phyloP scores from a whole-genome alignment of 35 echinoderm and acorn worm species.

The Ophiothrix spiculata region DNA sequence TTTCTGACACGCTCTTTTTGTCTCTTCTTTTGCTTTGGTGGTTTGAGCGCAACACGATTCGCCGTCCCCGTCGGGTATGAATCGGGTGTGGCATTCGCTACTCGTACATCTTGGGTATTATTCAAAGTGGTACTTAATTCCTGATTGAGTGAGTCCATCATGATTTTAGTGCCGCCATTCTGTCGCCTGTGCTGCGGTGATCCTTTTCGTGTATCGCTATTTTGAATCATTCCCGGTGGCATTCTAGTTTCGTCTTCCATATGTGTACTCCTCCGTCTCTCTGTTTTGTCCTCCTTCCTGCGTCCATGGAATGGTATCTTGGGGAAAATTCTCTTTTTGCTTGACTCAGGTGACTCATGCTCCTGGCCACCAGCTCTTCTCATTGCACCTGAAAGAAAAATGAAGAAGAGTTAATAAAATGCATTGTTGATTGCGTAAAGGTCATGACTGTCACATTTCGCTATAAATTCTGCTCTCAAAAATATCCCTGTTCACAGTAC shows the following conservation, averaged over 20 bases:
- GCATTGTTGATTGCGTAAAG: too few species aligned
- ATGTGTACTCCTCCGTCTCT: conserved; percentile 34
- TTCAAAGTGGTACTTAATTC: conserved; percentile 60
- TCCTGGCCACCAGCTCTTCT: background rate
- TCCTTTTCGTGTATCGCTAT: background rate
- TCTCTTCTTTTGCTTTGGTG: conserved; percentile 31
- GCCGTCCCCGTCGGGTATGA: conserved; percentile 19
- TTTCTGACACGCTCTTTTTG: conserved; percentile 37
- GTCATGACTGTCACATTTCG: too few species aligned
- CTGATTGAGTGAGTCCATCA: conserved; percentile 42
- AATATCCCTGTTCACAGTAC: too few species aligned
- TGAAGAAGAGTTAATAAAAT: too few species aligned
- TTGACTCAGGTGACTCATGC: conserved; percentile 44
- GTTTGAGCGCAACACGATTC: conserved; percentile 46
- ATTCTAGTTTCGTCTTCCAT: conserved; percentile 32
- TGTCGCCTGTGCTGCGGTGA: conserved; percentile 28
- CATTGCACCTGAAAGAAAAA: background rate
- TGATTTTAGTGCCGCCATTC: conserved; percentile 27
- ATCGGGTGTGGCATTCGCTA: conserved; percentile 18
- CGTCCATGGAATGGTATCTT: conserved; percentile 32
- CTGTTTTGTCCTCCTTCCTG: conserved; percentile 22
- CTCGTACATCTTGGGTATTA: conserved; percentile 21
- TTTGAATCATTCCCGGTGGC: background rate
- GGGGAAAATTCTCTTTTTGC: conserved; percentile 56
- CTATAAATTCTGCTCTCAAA: too few species aligned